Base-by-base conservation (phyloP, 2,888 invertebrate genomes). In the Drosophila nr. perissopoda region DNA sequence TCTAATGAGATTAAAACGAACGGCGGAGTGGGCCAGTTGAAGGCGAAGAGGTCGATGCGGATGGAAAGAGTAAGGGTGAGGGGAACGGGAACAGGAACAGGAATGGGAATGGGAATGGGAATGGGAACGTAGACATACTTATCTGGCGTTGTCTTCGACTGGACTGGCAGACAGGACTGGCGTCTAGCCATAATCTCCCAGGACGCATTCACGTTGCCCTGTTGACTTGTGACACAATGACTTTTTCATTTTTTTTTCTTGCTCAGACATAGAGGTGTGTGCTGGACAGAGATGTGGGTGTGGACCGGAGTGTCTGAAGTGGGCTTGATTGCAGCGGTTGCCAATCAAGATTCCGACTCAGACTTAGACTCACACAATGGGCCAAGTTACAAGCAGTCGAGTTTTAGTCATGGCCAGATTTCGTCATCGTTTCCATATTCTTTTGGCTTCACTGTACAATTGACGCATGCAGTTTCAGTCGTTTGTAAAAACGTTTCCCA, bases 1-100 rank as follows among this genome's bases (percentile, higher is more conserved):
- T 72, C 75, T 80, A 80, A 83, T 86, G 83, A 83, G 78, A 80
- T 80, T 80, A 78, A 83, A 78, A 77, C 58, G 51, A 58, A 59
- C 61, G 40, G 53, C 54, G 49, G 42, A 16, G 52, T 49, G 60
- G 54, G 57, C 48, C 45, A 49, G 31, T 29, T 16, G 31, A 25
- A 10, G 33, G 21, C n/a, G 16, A 25, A 40, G 25, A 31, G 56
- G n/a, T 25, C 5, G 40, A 57, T 16, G 40, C n/a, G 11, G 38
- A 40, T 42, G 18, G 11, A 21, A 51, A 7, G 4, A 29, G 40
- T 40, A 36, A 25, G 64, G 10, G 5, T 13, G n/a, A 6, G 13
- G 51, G n/a, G n/a, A 29, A n/a, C n/a, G 18, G 27, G 49, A 10
- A 25, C 6, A 6, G 21, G 31, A 31, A 31, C 2, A 2, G 34